Base-by-base conservation (phyloP, 2,797 vertebrate species). In the Cottoperca gobio region DNA sequence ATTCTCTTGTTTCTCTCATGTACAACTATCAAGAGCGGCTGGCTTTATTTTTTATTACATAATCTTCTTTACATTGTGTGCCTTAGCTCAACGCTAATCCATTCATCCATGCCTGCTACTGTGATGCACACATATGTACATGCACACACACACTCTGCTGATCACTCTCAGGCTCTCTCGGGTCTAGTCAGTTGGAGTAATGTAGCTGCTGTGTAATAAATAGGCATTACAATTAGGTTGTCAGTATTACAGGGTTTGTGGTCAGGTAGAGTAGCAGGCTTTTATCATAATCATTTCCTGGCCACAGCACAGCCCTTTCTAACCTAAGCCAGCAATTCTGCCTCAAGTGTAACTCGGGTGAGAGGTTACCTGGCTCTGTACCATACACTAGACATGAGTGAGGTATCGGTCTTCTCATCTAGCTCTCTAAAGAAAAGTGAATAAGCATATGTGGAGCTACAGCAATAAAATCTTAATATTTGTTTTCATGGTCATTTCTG, bases 11-110 rank as follows among this genome's bases (percentile, higher is more conserved):
- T 75, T 76, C 54, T 40, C 83, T 70, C 54, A 43, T 24, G 33
- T 76, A 79, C 54, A 81, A 66, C 69, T 69, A 61, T 65, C 50
- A 84, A 87, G 82, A 81, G 70, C 76, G 84, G 70, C 82, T 69
- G 49, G 42, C 48, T 81, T 78, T 81, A 82, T n/a, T n/a, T n/a
- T n/a, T n/a, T 80, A 70, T 93, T 90, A 84, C 79, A 88, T 92
- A 92, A 94, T 87, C 85, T 70, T 78, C 90, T 93, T 90, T 88
- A 61, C 66, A 78, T 76, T 69, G 50, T 79, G 80, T 66, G 78
- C 82, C 70, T 83, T 58, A 74, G 66, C 71, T 43, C 46, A 40
- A 10, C 85, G 86, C 63, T 92, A 92, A 93, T 93, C 91, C 91
- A 90, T 83, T 87, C 83, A 90, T 85, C 83, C 82, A 81, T 86